Evolutionary conservation across 2,888 invertebrate genomes (phyloP), one percentile per base, ranked within the genome.

Genomic region (Bombylius major): DNA sequence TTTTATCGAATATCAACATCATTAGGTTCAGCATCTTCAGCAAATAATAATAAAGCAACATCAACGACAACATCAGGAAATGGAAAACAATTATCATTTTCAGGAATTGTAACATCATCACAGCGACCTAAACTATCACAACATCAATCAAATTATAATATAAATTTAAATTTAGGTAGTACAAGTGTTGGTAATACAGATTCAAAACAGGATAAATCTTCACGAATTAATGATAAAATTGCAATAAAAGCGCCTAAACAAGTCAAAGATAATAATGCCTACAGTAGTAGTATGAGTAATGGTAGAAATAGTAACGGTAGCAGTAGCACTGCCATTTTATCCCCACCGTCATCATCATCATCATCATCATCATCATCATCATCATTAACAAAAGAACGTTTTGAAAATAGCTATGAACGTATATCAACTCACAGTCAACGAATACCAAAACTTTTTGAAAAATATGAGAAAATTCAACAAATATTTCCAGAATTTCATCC

Each of bases 391-490:
- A 52, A 45, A 58, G 50, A 54, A 11, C 56, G 55, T 14, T 59
- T 51, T 46, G 59, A 55, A 12, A 49, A n/a, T 45, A 53, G 56
- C n/a, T 52, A 51, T 36, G 56, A 51, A 14, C 48, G 56, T 36
- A 33, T 56, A 13, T 34, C 48, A 23, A n/a, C 44, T 12, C 57
- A 57, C 23, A 74, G 75, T 59, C 71, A 73, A 53, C 82, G 83
- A 69, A 83, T 86, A 71, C 84, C 84, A 31, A 82, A 79, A 64
- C 77, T 85, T 56, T 86, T 86, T 72, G 83, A 84, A 70, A 82
- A 83, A 65, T 86, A 86, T 70, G 82, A 83, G 62, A 86, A 86
- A 76, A 84, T 86, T 61, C 85, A 86, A 69, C 81, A 85, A 65
- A 85, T 88, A 63, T 88, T 86, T 70, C 89, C 88, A 5, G 82